Percentiles rank a stretch among this genome's conserved stretches.
Conservation (phyloP, 2,113 vertebrate species). For the Oreocharis arfaki region DNA sequence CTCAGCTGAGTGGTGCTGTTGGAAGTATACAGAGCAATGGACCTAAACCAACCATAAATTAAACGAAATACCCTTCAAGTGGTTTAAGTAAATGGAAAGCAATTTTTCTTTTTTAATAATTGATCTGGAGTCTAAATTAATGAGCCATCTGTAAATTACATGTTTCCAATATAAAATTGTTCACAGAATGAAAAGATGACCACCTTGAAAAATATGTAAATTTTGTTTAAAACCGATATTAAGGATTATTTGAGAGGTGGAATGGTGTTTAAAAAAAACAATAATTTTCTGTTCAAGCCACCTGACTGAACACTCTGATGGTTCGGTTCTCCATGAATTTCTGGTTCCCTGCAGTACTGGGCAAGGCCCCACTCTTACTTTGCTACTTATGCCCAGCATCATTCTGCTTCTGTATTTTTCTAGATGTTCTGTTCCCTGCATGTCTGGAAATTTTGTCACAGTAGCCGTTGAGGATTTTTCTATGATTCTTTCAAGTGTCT, state of each 20-base stretch:
- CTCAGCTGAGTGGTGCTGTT: background rate
- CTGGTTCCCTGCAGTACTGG: background rate
- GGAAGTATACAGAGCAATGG: background rate
- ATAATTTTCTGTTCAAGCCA: background rate
- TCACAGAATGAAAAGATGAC: background rate
- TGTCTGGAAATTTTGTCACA: background rate
- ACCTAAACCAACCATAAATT: background rate
- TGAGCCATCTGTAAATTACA: background rate
- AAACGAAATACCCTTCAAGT: background rate
- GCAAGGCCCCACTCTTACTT: background rate
- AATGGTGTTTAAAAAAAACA: background rate
- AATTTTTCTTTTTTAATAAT: background rate
- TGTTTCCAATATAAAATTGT: background rate
- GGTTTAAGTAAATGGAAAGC: background rate
- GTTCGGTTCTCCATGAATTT: background rate
- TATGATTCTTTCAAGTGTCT: background rate
- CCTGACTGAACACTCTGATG: background rate
- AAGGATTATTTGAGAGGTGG: background rate
- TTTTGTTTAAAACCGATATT: background rate
- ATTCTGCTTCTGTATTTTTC: background rate
- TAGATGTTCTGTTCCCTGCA: background rate
- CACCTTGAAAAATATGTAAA: background rate
- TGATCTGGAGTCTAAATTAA: background rate
- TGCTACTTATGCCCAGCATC: background rate
- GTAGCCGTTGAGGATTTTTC: background rate